A percentile compares a stretch with the other conserved stretches of the same genome.
Evolutionary conservation across 2,797 vertebrate species (phyloP).

Genomic region (Neosilurus hyrtlii): DNA sequence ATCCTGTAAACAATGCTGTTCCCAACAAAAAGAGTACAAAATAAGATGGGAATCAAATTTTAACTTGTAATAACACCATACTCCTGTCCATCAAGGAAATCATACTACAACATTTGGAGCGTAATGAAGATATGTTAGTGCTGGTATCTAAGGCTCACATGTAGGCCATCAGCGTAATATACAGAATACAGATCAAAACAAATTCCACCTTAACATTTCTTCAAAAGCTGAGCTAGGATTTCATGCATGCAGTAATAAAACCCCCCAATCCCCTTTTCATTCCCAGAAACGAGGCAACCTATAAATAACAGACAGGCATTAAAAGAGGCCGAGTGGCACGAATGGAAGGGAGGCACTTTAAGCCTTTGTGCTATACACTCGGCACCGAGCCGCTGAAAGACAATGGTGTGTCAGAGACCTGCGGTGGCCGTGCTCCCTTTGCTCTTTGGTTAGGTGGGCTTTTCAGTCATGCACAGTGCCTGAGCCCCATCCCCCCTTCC

Average conservation of each 20-base stretch:
- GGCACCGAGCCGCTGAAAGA: slow-evolving; percentile 60
- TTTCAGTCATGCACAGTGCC: slow-evolving; percentile 60
- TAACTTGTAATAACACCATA: too few species aligned
- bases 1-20: neutral
- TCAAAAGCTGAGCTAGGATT: neutral
- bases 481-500: slow-evolving; percentile 71
- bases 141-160: neutral
- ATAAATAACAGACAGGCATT: slow-evolving; percentile 21
- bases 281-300: slow-evolving; percentile 35
- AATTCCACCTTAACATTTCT: neutral
- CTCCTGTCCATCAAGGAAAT: neutral
- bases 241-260: neutral
- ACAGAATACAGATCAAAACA: neutral
- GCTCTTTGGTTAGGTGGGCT: slow-evolving; percentile 74
- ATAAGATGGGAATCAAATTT: too few species aligned
- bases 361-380: slow-evolving; percentile 71
- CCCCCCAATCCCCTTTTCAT: neutral
- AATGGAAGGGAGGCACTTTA: slow-evolving; percentile 66
- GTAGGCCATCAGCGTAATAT: neutral
- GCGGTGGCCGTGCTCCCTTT: slow-evolving; percentile 63
- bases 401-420: slow-evolving; percentile 64
- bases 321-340: slow-evolving; percentile 61
- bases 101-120: too few species aligned
- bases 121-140: neutral
- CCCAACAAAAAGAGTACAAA: too few species aligned